Evolutionary conservation across 2,888 invertebrate genomes (phyloP), one percentile per base, ranked within the genome.

Genomic region (Xanthia togata): DNA sequence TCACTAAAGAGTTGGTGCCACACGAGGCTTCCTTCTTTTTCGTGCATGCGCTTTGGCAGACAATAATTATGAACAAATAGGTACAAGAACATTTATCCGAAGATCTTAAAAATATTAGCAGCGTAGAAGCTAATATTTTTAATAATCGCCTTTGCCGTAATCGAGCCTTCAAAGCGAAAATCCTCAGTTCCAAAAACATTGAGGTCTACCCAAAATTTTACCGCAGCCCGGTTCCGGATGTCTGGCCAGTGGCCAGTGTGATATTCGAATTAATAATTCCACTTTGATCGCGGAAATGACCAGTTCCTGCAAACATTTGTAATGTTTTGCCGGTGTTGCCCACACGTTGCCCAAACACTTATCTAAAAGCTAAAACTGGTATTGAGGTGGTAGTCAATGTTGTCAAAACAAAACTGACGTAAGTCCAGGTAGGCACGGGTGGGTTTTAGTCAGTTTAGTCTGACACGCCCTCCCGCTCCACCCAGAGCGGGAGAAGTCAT

Each of bases 371-470:
- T 50, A 73, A 26, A 64, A 23, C 31, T 57, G 47, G 70, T 70
- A 57, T 83, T 35, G 67, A 83, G 70, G 74, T 79, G 73, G 70
- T 57, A 6, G 47, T 20, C 55, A 72, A 72, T 64, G 68, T 71
- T 55, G 62, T 67, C 57, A 62, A 47, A 83, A 70, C 55, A 60
- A 55, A 53, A 35, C 57, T 41, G 70, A 78, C 12, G 50, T 71
- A 53, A n/a, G 31, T 31, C 31, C 31, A 31, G 31, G 31, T 31
- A 31, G 31, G 2, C 31, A 67, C n/a, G n/a, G 23, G 23, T 20
- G 20, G n/a, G n/a, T n/a, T n/a, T n/a, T n/a, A n/a, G n/a, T n/a
- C n/a, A n/a, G n/a, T n/a, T n/a, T n/a, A n/a, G n/a, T n/a, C n/a
- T n/a, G n/a, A n/a, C n/a, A n/a, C n/a, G n/a, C n/a, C n/a, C n/a